Evolutionary conservation across 2,888 invertebrate species (phyloP), one percentile per base, ranked within the genome.

Genomic region (Nemapogon koenigi): DNA sequence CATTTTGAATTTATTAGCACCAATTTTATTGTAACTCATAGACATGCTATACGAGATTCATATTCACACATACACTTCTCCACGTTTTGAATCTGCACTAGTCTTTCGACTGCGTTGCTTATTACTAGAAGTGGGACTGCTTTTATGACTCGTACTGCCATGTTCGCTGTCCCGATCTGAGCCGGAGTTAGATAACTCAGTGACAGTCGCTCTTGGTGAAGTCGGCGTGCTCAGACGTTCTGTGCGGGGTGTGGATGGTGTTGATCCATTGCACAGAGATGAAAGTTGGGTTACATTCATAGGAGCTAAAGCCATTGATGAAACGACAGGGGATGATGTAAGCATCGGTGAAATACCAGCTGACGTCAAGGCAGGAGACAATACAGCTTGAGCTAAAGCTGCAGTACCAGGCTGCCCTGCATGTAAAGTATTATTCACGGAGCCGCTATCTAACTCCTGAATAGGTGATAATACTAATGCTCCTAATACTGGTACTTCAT

Each of bases 391-490:
- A 3, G 91, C 91, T 42, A 91, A 69, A 3, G 91, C 90, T 1
- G 88, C 85, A 1, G 91, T 88, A 7, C 87, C 84, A 4, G 89
- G 86, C 64, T 88, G 84, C 17, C 88, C 84, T 17, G 88, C 83
- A 57, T 88, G 88, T 48, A 88, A 61, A 32, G 88, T 88, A 55
- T 87, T 88, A 58, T 88, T 87, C 35, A 87, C 87, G 1, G 88
- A 88, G 25, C 83, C 84, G 44, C 89, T 87, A 51, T 92, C 93
- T 47, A 89, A 75, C 68, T 93, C 93, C 60, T 91, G 90, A 43
- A 93, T 93, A 1, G 92, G 91, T 2, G 91, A 90, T 11, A 93
- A 72, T 27, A 90, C 85, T 17, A 91, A 69, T 7, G 87, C 90
- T 53, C 90, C 87, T 2, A 90, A 82, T 25, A 90, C 87, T 2